phyloP scores from a whole-genome alignment of 2,797 vertebrate species.

The Vespertilio murinus region DNA sequence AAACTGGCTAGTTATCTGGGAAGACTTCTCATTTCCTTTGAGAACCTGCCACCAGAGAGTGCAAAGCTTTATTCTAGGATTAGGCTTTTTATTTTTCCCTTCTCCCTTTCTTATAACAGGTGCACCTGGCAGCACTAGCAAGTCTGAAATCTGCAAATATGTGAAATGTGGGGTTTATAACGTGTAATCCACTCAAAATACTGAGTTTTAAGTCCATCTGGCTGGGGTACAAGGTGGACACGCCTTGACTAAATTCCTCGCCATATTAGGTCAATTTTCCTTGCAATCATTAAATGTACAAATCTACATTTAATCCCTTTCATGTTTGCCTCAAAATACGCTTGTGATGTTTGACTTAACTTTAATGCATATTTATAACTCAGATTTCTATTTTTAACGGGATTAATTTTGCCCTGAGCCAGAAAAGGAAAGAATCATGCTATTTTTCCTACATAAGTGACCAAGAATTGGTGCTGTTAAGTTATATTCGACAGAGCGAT shows the following conservation, averaged over 20 bases:
- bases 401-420: conserved; percentile 45
- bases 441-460: conserved; percentile 16
- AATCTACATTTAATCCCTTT: conserved; percentile 14
- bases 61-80: neutral
- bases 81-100: neutral
- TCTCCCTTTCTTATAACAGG: neutral
- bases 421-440: neutral
- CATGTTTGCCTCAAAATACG: conserved; percentile 29
- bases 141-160: neutral
- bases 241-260: neutral
- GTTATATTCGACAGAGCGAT: neutral
- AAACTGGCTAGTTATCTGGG: neutral
- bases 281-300: neutral
- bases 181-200: neutral
- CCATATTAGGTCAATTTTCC: neutral
- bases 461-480: neutral
- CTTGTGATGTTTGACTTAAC: conserved; percentile 30
- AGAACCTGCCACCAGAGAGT: neutral
- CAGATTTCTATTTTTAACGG: conserved; percentile 36
- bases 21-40: neutral
- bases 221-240: neutral
- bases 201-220: neutral
- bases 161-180: neutral
- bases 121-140: neutral
- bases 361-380: conserved; percentile 55